Conservation (phyloP, 1,140 invertebrate species). For the Drosophila pseudoobscura region DNA sequence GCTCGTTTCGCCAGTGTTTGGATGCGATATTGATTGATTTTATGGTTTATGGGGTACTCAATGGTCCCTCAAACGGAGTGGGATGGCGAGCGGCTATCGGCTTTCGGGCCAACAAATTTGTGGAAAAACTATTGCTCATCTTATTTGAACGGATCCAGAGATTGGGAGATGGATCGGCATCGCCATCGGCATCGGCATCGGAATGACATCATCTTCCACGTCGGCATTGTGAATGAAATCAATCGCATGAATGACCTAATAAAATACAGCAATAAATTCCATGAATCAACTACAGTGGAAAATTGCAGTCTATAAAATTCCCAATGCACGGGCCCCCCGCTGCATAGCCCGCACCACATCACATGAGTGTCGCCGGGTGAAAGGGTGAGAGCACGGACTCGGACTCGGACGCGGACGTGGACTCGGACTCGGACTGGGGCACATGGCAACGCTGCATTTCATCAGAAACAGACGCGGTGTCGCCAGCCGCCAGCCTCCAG, state of each 20-base stretch:
- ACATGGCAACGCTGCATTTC: slow-evolving; percentile 42
- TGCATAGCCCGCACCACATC: too few relatives aligned
- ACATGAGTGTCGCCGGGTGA: too few relatives aligned
- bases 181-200: neutral
- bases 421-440: neutral
- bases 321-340: too few relatives aligned
- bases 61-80: neutral
- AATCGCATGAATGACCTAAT: slow-evolving; percentile 80
- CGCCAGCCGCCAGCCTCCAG: slow-evolving; percentile 38
- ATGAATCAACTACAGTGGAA: slow-evolving; percentile 61
- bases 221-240: slow-evolving; percentile 66
- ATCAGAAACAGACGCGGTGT: slow-evolving; percentile 77
- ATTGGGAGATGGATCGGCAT: neutral
- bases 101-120: neutral
- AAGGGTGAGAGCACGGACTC: too few relatives aligned
- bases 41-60: neutral
- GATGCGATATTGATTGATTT: slow-evolving; percentile 15
- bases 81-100: neutral
- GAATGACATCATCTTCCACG: slow-evolving; percentile 59
- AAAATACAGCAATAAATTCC: slow-evolving; percentile 58
- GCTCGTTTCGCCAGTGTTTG: slow-evolving; percentile 7
- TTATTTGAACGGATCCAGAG: slow-evolving; percentile 27
- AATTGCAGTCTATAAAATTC: slow-evolving; percentile 25
- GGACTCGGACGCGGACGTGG: neutral
- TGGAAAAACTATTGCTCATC: slow-evolving; percentile 1